These are phyloP conservation scores for Tragopan temminckii DNA, from an alignment of 2,797 vertebrate genomes.

Conservation along the genomic window DNA sequence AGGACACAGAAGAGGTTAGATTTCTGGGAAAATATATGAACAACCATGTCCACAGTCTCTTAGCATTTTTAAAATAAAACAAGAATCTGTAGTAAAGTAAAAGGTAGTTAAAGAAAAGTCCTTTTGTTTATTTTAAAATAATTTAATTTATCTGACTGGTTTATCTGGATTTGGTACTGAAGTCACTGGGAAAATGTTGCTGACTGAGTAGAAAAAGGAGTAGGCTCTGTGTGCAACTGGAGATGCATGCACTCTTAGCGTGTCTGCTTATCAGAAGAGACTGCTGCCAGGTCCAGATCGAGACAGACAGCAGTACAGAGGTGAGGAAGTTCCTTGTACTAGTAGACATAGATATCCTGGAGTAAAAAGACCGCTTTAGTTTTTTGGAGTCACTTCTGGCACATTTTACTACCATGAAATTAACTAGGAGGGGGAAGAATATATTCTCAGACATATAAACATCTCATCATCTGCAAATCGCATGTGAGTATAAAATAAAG, in stretches of 20 bases:
- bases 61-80: not conserved
- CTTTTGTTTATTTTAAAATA: not conserved
- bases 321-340: not conserved
- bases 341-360: not conserved
- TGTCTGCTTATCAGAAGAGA: not conserved
- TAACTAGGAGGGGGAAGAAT: rapidly evolving
- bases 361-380: not conserved
- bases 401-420: not conserved
- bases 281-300: not conserved
- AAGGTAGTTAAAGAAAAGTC: not conserved
- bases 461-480: not conserved
- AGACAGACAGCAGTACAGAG: not conserved
- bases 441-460: not conserved
- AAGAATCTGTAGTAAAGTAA: not conserved
- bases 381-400: not conserved
- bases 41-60: not conserved
- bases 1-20: not conserved
- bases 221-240: not conserved
- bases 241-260: not conserved
- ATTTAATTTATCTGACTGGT: not conserved
- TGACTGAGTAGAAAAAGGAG: not conserved
- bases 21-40: not conserved
- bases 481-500: not conserved
- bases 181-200: not conserved
- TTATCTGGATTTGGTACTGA: not conserved